Evolutionary conservation across 2,113 vertebrate species (phyloP), one percentile per base, ranked within the genome.

Genomic region (Macquaria ambigua): DNA sequence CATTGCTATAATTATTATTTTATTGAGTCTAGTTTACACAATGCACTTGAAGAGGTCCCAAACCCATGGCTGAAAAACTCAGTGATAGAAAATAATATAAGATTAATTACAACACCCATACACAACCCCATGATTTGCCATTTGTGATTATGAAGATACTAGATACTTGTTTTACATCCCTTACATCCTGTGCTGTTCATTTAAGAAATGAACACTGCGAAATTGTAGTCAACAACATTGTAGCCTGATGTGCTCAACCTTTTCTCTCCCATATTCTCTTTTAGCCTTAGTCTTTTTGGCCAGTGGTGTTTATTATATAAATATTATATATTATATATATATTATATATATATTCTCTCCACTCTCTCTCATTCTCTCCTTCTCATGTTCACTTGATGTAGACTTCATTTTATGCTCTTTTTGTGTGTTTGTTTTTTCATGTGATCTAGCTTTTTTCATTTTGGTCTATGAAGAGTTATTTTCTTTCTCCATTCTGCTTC

Each of bases 1-100:
- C 25, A 25, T 50, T 43, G 21, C 20, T 84, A 5, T 61, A 28
- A 31, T 74, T 61, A 39, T 74, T 53, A 41, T 71, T 79, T 72
- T 31, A 76, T 55, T n/a, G 31, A 81, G 41, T 64, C 8, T 12
- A 28, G 23, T 41, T 48, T 68, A 64, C 16, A 37, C 48, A 21
- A 18, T 62, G 48, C 7, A 15, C 53, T 73, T 53, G 6, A 52
- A 34, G 53, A 58, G 16, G 39, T 56, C 37, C 31, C 23, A 28
- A 70, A 28, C 18, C 25, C 12, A 37, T 31, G 18, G 25, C 25
- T 46, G 12, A 52, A 62, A 18, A 63, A 21, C 15, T 77, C 15
- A 10, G 2, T 21, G 1, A 34, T 12, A 53, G 37, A 41, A 56
- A 56, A 14, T 59, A 4, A 55, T 52, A n/a, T 4, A 7, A 16